phyloP scores from a whole-genome alignment of 2,797 vertebrate genomes.

The Scleropages formosus region DNA sequence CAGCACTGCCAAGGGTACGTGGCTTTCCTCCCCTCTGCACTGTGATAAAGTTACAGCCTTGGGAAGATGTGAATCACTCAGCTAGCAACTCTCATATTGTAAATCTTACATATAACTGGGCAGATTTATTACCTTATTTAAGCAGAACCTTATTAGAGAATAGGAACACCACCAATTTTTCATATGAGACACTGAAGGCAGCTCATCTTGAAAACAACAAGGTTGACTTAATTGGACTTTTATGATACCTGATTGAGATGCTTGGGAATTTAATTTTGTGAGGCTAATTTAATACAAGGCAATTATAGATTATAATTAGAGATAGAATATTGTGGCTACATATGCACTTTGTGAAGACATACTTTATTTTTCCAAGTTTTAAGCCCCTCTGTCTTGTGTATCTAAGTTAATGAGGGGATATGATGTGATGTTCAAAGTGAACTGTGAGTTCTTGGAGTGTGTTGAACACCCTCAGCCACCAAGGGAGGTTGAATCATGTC shows the following conservation, averaged over 20 bases:
- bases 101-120: not conserved
- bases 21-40: too few relatives aligned
- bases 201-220: not conserved
- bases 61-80: too few relatives aligned
- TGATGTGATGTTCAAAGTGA: not conserved
- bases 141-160: not conserved
- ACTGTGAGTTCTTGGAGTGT: not conserved
- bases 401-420: conserved; percentile 7
- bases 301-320: not conserved
- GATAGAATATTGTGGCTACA: not conserved
- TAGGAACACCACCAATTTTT: not conserved
- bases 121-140: conserved; percentile 1
- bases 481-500: conserved; percentile 25
- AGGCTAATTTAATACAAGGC: too few relatives aligned
- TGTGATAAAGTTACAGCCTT: too few relatives aligned
- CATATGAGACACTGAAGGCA: not conserved
- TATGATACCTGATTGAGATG: conserved; percentile 12
- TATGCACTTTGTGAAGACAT: not conserved
- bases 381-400: conserved; percentile 18
- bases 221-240: not conserved
- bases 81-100: too few relatives aligned
- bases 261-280: not conserved
- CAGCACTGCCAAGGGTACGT: not conserved
- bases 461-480: conserved; percentile 6
- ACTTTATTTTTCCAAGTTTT: not conserved